Base-by-base conservation (phyloP, 2,797 vertebrate genomes). In the Lacerta viridis region DNA sequence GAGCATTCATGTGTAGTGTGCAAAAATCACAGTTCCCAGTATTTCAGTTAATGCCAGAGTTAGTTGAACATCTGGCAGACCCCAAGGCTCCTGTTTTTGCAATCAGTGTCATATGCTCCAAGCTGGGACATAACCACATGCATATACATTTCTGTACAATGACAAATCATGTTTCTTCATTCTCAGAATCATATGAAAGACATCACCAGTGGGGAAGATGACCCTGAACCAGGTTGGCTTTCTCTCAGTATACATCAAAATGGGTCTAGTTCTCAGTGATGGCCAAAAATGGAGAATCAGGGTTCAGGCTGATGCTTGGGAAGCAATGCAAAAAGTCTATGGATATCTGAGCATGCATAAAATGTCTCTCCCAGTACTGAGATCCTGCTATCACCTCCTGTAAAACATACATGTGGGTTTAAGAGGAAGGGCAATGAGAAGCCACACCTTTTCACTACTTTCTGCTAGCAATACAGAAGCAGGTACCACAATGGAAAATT, bases 1-100 rank as follows among this genome's bases (percentile, higher is more conserved):
- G 92, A 93, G 88, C 92, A 90, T 91, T 91, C 91, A 94, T 91
- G 92, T 92, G 90, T 59, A 91, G 89, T 95, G 92, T 59, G 90
- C 81, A 87, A 93, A 92, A 80, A 93, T 87, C 85, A 92, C 94
- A 95, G 93, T 93, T 95, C 87, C 89, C 83, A 85, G 41, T 11
- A 61, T 92, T 84, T 83, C 83, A 91, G 69, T 83, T 90, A 89
- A 87, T 86, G 76, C 69, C 29, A 84, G 85, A 68, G 87, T 85
- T 74, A 86, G 72, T 86, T 94, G 91, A 93, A 33, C 87, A 88
- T 61, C 61, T 93, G 87, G 83, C 88, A 91, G 87, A 93, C 84
- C 83, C 92, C 91, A 91, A 75, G 92, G 93, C 27, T 92, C 41
- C n/a, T 87, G 25, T 10, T 18, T 39, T 18, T 36, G 17, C 85